phyloP scores from a whole-genome alignment of 2,888 invertebrate genomes.

The Chymomyza procnemis region DNA sequence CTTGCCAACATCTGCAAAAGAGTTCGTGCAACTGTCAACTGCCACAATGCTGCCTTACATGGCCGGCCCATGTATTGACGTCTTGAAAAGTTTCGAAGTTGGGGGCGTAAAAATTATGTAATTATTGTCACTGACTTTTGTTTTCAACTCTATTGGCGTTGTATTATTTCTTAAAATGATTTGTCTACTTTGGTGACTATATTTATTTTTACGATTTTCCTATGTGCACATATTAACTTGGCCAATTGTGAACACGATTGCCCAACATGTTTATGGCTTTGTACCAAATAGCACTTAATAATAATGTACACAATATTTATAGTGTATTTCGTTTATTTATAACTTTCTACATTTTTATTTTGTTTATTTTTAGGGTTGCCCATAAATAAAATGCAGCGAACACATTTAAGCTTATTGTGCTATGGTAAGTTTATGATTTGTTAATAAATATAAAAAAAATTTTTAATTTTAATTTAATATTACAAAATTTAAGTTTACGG shows the following conservation, averaged over 20 bases:
- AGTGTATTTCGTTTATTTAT: slow-evolving; percentile 17
- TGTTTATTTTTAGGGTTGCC: slow-evolving; percentile 62
- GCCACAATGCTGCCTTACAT: background rate
- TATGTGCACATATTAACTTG: too few relatives aligned
- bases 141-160: background rate
- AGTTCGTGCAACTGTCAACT: background rate
- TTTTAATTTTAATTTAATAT: background rate
- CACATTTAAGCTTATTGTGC: slow-evolving; percentile 51
- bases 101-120: slow-evolving; percentile 54
- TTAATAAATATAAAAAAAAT: background rate
- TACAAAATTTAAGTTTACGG: too few relatives aligned
- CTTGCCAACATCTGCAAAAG: background rate
- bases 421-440: slow-evolving; percentile 56
- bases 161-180: background rate
- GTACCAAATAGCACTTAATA: slow-evolving; percentile 26
- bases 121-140: slow-evolving; percentile 34
- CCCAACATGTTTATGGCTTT: slow-evolving; percentile 41
- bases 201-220: background rate
- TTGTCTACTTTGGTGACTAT: background rate
- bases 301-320: slow-evolving; percentile 15
- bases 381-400: slow-evolving; percentile 63
- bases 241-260: slow-evolving; percentile 32
- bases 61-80: background rate
- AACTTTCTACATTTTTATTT: slow-evolving; percentile 33
- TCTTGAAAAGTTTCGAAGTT: slow-evolving; percentile 17